Conservation (phyloP, 2,888 invertebrate genomes). For the Clostera curtula region DNA sequence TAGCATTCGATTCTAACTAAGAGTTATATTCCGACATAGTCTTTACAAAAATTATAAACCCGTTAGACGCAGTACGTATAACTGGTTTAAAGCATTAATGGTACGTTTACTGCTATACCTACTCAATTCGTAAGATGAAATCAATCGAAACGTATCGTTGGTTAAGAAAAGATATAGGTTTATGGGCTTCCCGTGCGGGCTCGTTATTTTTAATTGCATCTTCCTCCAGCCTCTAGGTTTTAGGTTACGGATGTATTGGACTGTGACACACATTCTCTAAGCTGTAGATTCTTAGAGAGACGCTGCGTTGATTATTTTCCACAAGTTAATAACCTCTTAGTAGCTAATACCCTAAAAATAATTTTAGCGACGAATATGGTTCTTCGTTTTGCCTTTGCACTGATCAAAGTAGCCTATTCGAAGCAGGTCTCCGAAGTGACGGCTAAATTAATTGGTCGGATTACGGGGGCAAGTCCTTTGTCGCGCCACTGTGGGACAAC, state of each 20-base stretch:
- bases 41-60: too few relatives aligned
- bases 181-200: conserved; percentile 31
- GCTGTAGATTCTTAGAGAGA: conserved; percentile 44
- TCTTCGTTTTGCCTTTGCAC: conserved; percentile 44
- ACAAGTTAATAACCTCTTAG: conserved; percentile 54
- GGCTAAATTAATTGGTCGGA: conserved; percentile 56
- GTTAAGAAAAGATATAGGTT: conserved; percentile 33
- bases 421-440: conserved; percentile 48
- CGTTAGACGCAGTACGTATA: too few relatives aligned
- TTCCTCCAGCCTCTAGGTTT: conserved; percentile 42
- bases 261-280: conserved; percentile 47
- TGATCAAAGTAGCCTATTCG: conserved; percentile 55
- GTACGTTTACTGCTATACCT: conserved; percentile 10
- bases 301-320: conserved; percentile 25
- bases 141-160: conserved; percentile 18
- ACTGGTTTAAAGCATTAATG: too few relatives aligned
- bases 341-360: conserved; percentile 33
- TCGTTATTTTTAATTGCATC: conserved; percentile 43
- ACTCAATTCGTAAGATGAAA: conserved; percentile 10
- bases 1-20: too few relatives aligned
- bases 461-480: conserved; percentile 39
- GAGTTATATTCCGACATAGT: too few relatives aligned
- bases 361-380: conserved; percentile 55
- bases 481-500: conserved; percentile 26
- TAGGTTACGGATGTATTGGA: conserved; percentile 38